Base-by-base conservation (phyloP, 2,888 invertebrate genomes). In the Micropterix aruncella region DNA sequence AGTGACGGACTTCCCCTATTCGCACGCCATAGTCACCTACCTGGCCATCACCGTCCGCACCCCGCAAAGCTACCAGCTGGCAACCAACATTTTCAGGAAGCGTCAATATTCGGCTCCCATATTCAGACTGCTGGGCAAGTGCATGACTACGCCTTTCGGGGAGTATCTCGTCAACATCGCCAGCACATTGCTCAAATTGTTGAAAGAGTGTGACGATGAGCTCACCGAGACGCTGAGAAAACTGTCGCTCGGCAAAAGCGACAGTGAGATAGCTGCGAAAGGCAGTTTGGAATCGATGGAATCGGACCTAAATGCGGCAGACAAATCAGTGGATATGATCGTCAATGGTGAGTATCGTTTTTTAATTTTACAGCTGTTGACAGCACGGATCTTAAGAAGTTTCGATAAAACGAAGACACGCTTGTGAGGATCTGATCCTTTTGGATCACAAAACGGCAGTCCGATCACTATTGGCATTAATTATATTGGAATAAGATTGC, bases 21-120 rank as follows among this genome's bases (percentile, higher is more conserved):
- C 56, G 12, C 52, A 53, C 47, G 49, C 52, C 45, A 51, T 54
- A 12, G 43, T 52, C 12, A 48, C 49, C 16, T 51, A 50, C 37
- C 40, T 51, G 14, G 48, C 48, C 15, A 37, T 46, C 3, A 48
- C 47, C 16, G 37, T 49, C 19, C 47, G 48, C 42, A 46, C 46
- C 40, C 47, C 48, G 9, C 48, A 46, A 17, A 46, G 46, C 38
- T 45, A 44, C 18, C 50, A 48, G 40, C 50, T 51, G 27, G 45
- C 42, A 15, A 18, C 38, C 5, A 56, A 36, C 52, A 63, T 48
- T 51, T 55, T 54, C 56, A 57, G 47, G 2, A 50, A 55, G 3
- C 54, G 58, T 3, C 57, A 60, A 7, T 56, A 55, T 46, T 62
- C 63, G n/a, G 62, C 62, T 45, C 58, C 61, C 18, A 53, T 67